Evolutionary conservation across 2,797 vertebrate genomes (phyloP).

Genomic region (Anniella stebbinsi): DNA sequence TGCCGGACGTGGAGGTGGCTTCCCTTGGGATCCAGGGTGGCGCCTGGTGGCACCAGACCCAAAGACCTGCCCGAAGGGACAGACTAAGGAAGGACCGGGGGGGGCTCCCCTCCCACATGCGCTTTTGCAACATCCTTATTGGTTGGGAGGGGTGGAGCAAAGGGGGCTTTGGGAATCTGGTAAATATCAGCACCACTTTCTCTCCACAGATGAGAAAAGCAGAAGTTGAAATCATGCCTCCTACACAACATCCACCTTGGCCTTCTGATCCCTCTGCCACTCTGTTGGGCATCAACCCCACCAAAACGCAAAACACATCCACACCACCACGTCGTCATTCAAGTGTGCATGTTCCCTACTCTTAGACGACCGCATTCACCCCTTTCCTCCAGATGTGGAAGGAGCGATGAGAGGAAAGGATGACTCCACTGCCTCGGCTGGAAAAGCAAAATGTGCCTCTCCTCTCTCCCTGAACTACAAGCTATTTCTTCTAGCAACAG

Average conservation of each 20-base stretch:
- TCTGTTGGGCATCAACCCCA: too few relatives aligned
- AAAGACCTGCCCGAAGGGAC: background rate
- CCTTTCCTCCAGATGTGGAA: too few relatives aligned
- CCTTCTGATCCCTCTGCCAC: background rate
- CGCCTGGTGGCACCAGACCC: background rate
- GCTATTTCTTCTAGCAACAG: too few relatives aligned
- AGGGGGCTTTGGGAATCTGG: background rate
- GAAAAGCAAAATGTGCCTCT: too few relatives aligned
- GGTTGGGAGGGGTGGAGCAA: background rate
- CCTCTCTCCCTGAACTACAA: too few relatives aligned
- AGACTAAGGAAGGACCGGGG: background rate
- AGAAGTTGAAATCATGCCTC: too few relatives aligned
- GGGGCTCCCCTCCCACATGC: background rate
- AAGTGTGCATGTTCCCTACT: too few relatives aligned
- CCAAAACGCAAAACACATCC: too few relatives aligned
- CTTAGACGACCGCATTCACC: too few relatives aligned
- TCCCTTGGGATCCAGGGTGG: background rate
- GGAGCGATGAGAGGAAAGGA: too few relatives aligned
- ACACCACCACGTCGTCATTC: too few relatives aligned
- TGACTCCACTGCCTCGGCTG: too few relatives aligned
- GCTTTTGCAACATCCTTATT: background rate
- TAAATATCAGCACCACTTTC: background rate
- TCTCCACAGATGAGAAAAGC: background rate
- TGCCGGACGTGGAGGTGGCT: background rate
- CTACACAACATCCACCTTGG: background rate